These are phyloP conservation scores for Rotaria sp. DNA, from an alignment of 2,888 invertebrate genomes.

Conservation along the genomic window DNA sequence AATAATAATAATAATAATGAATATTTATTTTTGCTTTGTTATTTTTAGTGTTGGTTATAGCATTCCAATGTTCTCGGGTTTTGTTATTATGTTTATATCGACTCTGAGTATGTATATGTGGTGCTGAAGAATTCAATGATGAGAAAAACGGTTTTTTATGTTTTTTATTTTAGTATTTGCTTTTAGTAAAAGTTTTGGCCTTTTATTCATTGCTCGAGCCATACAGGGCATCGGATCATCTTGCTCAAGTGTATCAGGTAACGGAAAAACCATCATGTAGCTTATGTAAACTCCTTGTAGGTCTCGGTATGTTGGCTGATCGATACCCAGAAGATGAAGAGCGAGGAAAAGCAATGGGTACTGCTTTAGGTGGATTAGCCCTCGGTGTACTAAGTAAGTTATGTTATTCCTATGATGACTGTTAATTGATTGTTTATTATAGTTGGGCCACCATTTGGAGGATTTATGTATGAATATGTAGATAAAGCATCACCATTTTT, in stretches of 20 bases:
- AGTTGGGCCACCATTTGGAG: constrained; percentile 96
- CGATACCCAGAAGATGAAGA: constrained; percentile 94
- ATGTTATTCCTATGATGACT: not conserved
- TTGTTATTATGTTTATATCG: constrained; percentile 94
- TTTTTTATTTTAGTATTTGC: constrained; percentile 64
- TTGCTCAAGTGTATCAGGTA: constrained; percentile 91
- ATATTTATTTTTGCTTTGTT: constrained; percentile 37
- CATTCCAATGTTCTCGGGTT: constrained; percentile 96
- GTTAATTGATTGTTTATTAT: constrained; percentile 38
- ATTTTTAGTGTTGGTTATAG: constrained; percentile 90
- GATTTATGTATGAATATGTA: constrained; percentile 95
- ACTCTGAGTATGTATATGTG: constrained; percentile 82
- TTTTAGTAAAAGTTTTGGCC: constrained; percentile 84
- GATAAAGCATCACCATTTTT: constrained; percentile 96
- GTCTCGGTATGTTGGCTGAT: constrained; percentile 99
- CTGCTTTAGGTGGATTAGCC: constrained; percentile 89
- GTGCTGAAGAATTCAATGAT: not conserved
- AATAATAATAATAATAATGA: not conserved
- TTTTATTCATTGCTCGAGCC: constrained; percentile 85
- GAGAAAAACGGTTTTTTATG: not conserved
- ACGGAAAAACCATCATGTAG: not conserved
- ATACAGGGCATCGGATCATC: constrained; percentile 96
- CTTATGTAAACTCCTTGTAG: constrained; percentile 53
- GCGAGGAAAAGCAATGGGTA: constrained; percentile 96
- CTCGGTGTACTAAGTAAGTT: constrained; percentile 71